Conservation (phyloP, 2,797 vertebrate genomes). For the Enteromius afrohamiltoni region DNA sequence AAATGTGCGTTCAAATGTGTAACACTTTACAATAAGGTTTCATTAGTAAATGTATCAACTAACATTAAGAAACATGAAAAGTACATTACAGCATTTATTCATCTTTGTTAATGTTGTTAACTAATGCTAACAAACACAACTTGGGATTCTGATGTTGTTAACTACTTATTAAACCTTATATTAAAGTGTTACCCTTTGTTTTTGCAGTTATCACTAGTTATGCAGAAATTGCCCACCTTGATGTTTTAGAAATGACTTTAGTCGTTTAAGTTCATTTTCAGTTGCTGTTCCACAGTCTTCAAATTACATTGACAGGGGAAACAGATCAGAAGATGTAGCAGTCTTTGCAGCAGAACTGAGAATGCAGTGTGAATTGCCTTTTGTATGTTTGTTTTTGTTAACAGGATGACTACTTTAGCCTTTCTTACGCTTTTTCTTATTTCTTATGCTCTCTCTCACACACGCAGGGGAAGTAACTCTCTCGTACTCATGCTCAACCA, state of each 20-base stretch:
- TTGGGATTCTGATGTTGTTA: too few species aligned
- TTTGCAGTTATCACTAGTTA: not conserved
- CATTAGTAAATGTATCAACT: too few species aligned
- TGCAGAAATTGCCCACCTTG: not conserved
- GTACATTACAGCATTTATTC: too few species aligned
- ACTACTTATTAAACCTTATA: too few species aligned
- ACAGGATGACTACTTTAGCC: not conserved
- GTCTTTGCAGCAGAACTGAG: not conserved
- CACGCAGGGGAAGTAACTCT: conserved; percentile 7
- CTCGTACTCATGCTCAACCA: conserved; percentile 55
- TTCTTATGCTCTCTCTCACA: not conserved
- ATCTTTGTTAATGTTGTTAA: too few species aligned
- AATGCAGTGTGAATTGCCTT: not conserved
- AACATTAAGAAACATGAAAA: too few species aligned
- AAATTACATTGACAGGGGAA: not conserved
- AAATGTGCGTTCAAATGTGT: not conserved
- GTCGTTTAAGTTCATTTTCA: not conserved
- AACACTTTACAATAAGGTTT: too few species aligned
- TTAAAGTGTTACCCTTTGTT: too few species aligned
- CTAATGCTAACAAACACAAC: too few species aligned
- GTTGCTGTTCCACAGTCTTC: not conserved
- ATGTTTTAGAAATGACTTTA: not conserved
- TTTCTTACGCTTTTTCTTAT: not conserved
- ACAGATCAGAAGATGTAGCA: not conserved
- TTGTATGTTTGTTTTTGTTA: not conserved